A percentile compares a stretch with the other conserved stretches of the same genome.
Evolutionary conservation across 2,888 invertebrate genomes (phyloP).

Genomic region (Lithosia quadra): DNA sequence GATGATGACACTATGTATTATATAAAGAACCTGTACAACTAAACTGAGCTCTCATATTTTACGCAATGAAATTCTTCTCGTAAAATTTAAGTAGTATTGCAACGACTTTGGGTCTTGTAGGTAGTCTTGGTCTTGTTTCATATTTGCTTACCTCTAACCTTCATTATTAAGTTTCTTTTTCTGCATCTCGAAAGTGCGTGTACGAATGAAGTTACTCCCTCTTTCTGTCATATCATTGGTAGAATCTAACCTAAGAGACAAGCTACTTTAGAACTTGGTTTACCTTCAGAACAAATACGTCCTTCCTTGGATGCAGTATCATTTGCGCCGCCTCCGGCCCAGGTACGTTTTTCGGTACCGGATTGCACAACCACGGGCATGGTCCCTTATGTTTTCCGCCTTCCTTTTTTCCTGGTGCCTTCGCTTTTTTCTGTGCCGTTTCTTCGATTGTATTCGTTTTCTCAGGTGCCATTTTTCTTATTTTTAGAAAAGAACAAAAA

Average conservation of each 20-base stretch:
- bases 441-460: neutral
- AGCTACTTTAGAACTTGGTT: neutral
- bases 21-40: too few relatives aligned
- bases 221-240: neutral
- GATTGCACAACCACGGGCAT: slow-evolving; percentile 69
- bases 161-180: too few relatives aligned
- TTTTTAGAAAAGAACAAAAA: slow-evolving; percentile 8
- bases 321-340: slow-evolving; percentile 68
- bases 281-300: slow-evolving; percentile 88
- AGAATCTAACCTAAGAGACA: neutral
- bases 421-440: neutral
- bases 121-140: neutral
- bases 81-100: too few relatives aligned
- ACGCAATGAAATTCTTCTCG: too few relatives aligned
- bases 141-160: too few relatives aligned
- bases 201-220: too few relatives aligned
- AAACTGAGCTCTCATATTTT: too few relatives aligned
- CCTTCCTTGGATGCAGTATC: slow-evolving; percentile 87
- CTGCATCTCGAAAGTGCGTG: too few relatives aligned
- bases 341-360: slow-evolving; percentile 72
- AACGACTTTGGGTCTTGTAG: too few relatives aligned
- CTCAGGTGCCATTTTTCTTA: neutral
- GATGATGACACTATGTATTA: too few relatives aligned
- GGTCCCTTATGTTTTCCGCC: slow-evolving; percentile 27
- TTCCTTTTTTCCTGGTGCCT: neutral